Evolutionary conservation across 1,140 invertebrate species (phyloP), one percentile per base, ranked within the genome.

Genomic region (Schmidtea mediterranea): DNA sequence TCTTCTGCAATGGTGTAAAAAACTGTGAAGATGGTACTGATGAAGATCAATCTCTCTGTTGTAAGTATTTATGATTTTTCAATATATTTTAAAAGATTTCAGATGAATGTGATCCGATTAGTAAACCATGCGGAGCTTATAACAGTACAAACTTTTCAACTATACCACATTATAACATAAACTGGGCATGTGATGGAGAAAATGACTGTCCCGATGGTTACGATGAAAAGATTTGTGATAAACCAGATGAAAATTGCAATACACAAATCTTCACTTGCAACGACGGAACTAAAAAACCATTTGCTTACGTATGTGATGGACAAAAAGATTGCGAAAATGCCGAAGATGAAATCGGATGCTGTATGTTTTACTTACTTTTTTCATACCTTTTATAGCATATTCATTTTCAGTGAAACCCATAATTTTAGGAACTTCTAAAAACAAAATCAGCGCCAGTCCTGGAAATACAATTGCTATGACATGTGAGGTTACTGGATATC

Each of bases 201-300:
- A 40, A 53, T 32, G 55, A 58, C 48, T 40, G 55, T 41, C 49
- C 37, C 16, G 52, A 56, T 39, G 51, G 21, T 46, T 54, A 74
- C 62, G 79, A 82, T 61, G 80, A 82, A 63, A 62, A 68, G 43
- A 58, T 68, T 54, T 76, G 74, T 60, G 37, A 41, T 22, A 26
- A 21, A 45, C 15, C 15, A 15, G 47, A 37, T 32, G 26, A 32
- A 32, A 32, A 32, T 32, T 32, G 38, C 6, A 39, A 15, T 19
- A 21, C 40, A 26, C 47, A 37, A 45, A 46, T 40, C n/a, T 51
- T 45, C 39, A 23, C 12, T n/a, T 26, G 24, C n/a, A 5, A 21
- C 22, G 43, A 21, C 6, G 5, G 10, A 12, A 21, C 9, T 22
- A 45, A 16, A 24, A 45, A 19, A 22, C 43, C 43, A 2, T 19